phyloP scores from a whole-genome alignment of 2,113 vertebrate genomes.

The Dasyprocta punctata region DNA sequence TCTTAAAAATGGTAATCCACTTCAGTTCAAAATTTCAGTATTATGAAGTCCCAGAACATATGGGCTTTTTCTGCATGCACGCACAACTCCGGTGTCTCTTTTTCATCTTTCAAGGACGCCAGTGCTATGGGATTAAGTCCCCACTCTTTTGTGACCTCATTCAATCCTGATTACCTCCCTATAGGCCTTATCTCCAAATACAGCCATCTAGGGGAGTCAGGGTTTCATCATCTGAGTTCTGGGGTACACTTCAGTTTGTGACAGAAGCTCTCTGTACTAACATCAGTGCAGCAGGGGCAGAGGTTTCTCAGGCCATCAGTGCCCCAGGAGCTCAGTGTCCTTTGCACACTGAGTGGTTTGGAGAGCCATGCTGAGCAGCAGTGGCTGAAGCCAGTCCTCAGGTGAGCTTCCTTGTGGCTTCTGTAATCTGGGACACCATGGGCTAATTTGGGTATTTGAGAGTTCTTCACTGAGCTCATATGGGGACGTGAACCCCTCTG shows the following conservation, averaged over 20 bases:
- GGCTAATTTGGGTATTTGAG: not conserved
- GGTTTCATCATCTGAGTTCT: not conserved
- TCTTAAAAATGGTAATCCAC: not conserved
- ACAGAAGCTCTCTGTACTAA: not conserved
- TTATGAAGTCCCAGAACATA: not conserved
- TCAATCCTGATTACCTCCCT: not conserved
- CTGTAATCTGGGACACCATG: not conserved
- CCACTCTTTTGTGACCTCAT: not conserved
- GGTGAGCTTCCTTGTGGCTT: not conserved
- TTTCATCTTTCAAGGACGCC: not conserved
- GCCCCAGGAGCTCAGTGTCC: not conserved
- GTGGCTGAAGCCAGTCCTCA: rapidly evolving
- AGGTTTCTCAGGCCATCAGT: not conserved
- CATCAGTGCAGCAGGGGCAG: not conserved
- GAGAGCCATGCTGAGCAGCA: rapidly evolving
- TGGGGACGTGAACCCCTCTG: not conserved
- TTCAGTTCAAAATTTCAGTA: not conserved
- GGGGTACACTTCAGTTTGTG: not conserved
- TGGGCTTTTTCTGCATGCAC: not conserved
- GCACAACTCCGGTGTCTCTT: not conserved
- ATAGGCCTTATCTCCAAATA: not conserved
- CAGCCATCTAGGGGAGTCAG: not conserved
- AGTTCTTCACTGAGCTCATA: not conserved
- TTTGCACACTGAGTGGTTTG: not conserved
- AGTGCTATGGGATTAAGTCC: not conserved